Percentiles rank a stretch among this genome's conserved stretches.
These are phyloP conservation scores for Anthoptus insignis DNA, from an alignment of 2,888 invertebrate genomes.

Conservation along the genomic window DNA sequence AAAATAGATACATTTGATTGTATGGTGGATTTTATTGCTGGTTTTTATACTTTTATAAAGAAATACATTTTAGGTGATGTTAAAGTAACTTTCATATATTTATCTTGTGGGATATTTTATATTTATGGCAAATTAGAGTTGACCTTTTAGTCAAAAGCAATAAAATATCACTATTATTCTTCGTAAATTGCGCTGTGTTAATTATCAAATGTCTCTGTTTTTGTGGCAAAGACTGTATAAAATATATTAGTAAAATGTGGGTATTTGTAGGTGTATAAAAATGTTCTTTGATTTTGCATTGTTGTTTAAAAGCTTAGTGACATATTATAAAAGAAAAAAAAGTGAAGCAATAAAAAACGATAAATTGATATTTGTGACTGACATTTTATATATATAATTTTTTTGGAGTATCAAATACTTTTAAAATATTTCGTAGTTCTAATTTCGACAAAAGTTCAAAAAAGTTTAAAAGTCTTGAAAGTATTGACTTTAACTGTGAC, in stretches of 20 bases:
- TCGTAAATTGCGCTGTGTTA: background rate
- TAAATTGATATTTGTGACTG: too few relatives aligned
- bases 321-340: background rate
- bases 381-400: too few relatives aligned
- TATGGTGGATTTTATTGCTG: background rate
- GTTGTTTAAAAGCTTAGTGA: background rate
- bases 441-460: too few relatives aligned
- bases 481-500: too few relatives aligned
- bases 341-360: too few relatives aligned
- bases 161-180: too few relatives aligned
- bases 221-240: background rate
- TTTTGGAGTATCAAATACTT: too few relatives aligned
- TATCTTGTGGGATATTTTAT: background rate
- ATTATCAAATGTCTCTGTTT: background rate
- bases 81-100: background rate
- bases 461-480: too few relatives aligned
- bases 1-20: background rate
- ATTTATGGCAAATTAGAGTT: background rate
- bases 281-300: background rate
- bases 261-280: background rate
- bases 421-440: too few relatives aligned
- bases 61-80: background rate
- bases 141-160: too few relatives aligned
- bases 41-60: constrained; percentile 1
- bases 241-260: background rate